Conservation (phyloP, 1,140 invertebrate species). For the Oncopeltus fasciatus region DNA sequence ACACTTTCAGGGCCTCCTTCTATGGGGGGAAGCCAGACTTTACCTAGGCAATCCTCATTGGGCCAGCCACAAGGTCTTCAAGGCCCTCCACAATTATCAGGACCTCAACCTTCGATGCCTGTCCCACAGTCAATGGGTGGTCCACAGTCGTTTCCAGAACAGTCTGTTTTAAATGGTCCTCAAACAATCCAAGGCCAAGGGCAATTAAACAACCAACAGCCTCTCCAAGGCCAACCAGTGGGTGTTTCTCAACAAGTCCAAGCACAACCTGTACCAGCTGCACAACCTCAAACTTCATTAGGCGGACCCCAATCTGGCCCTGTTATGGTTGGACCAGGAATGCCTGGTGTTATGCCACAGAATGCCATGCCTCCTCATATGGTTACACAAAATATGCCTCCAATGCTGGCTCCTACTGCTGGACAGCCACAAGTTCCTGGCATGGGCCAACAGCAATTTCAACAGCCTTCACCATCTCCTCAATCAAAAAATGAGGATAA, state of each 20-base stretch:
- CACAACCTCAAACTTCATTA: background rate
- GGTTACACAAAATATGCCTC: background rate
- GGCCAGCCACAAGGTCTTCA: background rate
- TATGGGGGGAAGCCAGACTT: background rate
- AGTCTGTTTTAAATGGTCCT: background rate
- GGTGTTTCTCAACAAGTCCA: background rate
- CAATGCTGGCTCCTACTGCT: background rate
- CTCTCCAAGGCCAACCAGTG: background rate
- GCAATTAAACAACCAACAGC: background rate
- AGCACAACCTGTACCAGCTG: background rate
- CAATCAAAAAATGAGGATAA: conserved; percentile 10
- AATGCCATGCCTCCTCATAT: background rate
- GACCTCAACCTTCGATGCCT: background rate
- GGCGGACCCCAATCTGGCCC: background rate
- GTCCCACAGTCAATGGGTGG: background rate
- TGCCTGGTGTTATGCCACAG: background rate
- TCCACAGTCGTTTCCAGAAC: conserved; percentile 3
- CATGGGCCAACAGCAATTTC: background rate
- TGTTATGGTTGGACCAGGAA: background rate
- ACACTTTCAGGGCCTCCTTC: background rate
- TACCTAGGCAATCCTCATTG: background rate
- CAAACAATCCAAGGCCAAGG: background rate
- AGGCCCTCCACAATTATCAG: background rate
- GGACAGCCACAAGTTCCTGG: background rate
- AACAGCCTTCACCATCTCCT: background rate